A percentile compares a stretch with the other conserved stretches of the same genome.
Evolutionary conservation across 1,140 invertebrate species (phyloP).

Genomic region (Hermetia illucens): DNA sequence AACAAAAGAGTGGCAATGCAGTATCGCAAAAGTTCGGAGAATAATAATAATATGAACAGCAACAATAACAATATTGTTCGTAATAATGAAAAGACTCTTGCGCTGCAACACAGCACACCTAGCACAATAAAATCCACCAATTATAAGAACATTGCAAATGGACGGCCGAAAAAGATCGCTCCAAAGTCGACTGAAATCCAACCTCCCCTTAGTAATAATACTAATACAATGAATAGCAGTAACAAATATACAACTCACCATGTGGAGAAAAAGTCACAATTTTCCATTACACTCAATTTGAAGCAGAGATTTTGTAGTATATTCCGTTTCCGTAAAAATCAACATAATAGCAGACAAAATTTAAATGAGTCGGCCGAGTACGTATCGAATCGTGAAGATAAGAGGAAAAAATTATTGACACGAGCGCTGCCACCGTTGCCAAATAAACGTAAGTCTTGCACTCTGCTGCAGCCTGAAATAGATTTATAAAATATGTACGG

Average conservation of each 20-base stretch:
- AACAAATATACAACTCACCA: constrained; percentile 28
- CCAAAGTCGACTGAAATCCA: background rate
- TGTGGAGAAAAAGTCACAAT: constrained; percentile 26
- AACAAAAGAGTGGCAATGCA: constrained; percentile 31
- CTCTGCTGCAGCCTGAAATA: background rate
- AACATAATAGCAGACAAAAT: constrained; percentile 20
- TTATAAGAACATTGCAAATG: background rate
- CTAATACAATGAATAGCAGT: constrained; percentile 6
- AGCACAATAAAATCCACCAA: background rate
- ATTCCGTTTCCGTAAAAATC: constrained; percentile 50
- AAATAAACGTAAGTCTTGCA: constrained; percentile 30
- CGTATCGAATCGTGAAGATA: constrained; percentile 28
- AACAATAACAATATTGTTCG: constrained; percentile 24
- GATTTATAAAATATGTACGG: constrained; percentile 13
- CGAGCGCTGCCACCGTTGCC: constrained; percentile 71
- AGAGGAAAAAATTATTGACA: constrained; percentile 36
- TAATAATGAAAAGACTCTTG: constrained; percentile 12
- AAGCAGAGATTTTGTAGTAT: constrained; percentile 76
- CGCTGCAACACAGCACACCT: too few species aligned
- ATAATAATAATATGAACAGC: constrained; percentile 30
- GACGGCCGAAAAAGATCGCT: background rate
- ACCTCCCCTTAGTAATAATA: background rate
- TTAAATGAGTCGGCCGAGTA: constrained; percentile 7
- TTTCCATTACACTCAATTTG: constrained; percentile 40
- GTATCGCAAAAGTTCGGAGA: constrained; percentile 17